These are phyloP conservation scores for Operophtera brumata DNA, from an alignment of 2,888 invertebrate species.

Conservation along the genomic window DNA sequence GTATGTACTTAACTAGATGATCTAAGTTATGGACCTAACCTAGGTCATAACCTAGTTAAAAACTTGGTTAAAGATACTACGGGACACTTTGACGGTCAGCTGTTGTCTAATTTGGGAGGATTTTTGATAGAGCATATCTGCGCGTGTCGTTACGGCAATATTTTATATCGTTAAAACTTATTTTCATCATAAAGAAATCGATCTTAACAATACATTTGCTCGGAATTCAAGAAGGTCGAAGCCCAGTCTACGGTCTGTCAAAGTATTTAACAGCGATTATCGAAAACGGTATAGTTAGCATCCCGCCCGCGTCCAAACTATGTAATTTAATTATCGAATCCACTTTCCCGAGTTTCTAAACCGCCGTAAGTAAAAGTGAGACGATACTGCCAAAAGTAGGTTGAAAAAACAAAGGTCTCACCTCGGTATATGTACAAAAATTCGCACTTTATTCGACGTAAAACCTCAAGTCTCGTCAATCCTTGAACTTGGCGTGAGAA, in stretches of 20 bases:
- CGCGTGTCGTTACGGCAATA: no score
- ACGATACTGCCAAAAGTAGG: background rate
- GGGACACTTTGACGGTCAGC: no score
- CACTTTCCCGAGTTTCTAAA: conserved; percentile 13
- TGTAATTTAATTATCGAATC: conserved; percentile 5
- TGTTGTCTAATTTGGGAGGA: no score
- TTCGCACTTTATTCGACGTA: background rate
- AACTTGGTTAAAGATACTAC: no score
- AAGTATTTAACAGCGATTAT: background rate
- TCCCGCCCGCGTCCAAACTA: background rate
- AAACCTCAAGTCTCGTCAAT: background rate
- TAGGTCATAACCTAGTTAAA: no score
- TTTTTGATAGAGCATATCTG: no score
- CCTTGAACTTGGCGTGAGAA: conserved; percentile 15
- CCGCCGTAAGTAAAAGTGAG: conserved; percentile 3
- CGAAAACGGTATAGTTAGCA: background rate
- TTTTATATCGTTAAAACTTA: no score
- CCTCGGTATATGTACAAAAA: conserved; percentile 4
- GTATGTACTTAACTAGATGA: no score
- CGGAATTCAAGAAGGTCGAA: background rate
- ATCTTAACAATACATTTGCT: background rate
- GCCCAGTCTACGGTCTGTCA: background rate
- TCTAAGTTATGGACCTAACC: no score
- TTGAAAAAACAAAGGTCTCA: conserved; percentile 11
- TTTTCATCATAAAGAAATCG: background rate